A percentile compares a stretch with the other conserved stretches of the same genome.
Conservation (phyloP, 2,888 invertebrate genomes). For the Chloromyia formosa region DNA sequence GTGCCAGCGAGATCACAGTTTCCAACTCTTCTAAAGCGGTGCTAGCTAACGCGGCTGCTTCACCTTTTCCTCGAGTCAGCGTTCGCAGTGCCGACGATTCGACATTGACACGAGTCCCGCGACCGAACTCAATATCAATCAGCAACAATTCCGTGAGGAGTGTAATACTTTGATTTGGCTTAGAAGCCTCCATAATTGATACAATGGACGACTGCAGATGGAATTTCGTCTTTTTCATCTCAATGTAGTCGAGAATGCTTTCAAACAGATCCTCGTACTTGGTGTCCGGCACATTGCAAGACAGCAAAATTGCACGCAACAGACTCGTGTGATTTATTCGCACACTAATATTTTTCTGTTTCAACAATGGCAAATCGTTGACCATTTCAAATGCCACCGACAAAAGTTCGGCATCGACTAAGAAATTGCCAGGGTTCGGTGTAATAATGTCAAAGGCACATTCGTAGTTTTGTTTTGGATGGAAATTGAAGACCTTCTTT, state of each 20-base stretch:
- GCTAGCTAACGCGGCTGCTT: constrained; percentile 72
- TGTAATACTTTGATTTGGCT: constrained; percentile 56
- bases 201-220: constrained; percentile 76
- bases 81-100: constrained; percentile 63
- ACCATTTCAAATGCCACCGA: constrained; percentile 80
- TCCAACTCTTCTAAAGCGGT: constrained; percentile 80
- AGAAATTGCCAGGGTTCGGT: constrained; percentile 74
- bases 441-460: constrained; percentile 94
- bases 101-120: constrained; percentile 57
- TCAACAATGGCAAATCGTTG: constrained; percentile 72
- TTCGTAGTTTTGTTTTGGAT: constrained; percentile 89
- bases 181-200: constrained; percentile 70
- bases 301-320: constrained; percentile 77
- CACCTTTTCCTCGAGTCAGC: constrained; percentile 75
- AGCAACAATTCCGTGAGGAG: constrained; percentile 59
- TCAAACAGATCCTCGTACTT: constrained; percentile 65
- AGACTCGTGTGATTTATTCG: constrained; percentile 83
- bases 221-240: constrained; percentile 72
- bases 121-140: constrained; percentile 57
- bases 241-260: constrained; percentile 60
- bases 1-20: constrained; percentile 74
- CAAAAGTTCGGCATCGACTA: constrained; percentile 87
- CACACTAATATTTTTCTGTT: constrained; percentile 73
- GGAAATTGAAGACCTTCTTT: constrained; percentile 79
- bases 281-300: constrained; percentile 80